A percentile compares a stretch with the other conserved stretches of the same genome.
Conservation (phyloP, 2,113 vertebrate species). For the Arothron firmamentum region DNA sequence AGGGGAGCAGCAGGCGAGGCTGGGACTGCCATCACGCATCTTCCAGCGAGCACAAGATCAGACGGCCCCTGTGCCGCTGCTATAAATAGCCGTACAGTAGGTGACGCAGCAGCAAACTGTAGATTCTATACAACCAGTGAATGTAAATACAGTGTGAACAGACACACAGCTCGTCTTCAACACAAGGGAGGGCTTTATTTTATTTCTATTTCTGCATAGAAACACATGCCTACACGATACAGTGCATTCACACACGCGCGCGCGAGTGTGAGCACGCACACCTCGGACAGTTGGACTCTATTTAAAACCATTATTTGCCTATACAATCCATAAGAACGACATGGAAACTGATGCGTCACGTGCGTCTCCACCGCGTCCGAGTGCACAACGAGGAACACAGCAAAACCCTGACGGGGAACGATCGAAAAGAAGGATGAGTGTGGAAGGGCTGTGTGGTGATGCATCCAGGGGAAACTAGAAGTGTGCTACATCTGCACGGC, state of each 20-base stretch:
- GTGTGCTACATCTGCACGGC: constrained; percentile 69
- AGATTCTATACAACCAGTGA: constrained; percentile 4
- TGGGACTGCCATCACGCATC: constrained; percentile 36
- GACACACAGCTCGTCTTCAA: constrained; percentile 19
- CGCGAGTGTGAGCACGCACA: constrained; percentile 18
- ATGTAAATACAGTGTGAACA: constrained; percentile 9
- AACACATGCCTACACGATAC: constrained; percentile 65
- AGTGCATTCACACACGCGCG: constrained; percentile 6
- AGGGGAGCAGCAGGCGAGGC: constrained; percentile 46
- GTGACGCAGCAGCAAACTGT: constrained; percentile 8
- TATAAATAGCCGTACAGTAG: constrained; percentile 45
- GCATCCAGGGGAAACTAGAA: constrained; percentile 26
- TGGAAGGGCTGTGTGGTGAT: constrained; percentile 27
- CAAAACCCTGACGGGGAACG: constrained; percentile 13
- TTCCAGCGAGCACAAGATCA: constrained; percentile 31
- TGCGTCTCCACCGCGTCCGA: constrained; percentile 38
- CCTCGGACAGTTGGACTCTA: constrained; percentile 37
- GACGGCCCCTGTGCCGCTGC: constrained; percentile 15
- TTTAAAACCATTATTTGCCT: constrained; percentile 37
- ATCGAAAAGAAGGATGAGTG: constrained; percentile 1
- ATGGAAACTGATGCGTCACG: constrained; percentile 28
- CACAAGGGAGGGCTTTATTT: constrained; percentile 43
- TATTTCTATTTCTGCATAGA: constrained; percentile 71
- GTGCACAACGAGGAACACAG: constrained; percentile 35
- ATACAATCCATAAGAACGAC: constrained; percentile 35